Evolutionary conservation across 2,113 vertebrate genomes (phyloP).

Genomic region (Colistium nudipinnis): DNA sequence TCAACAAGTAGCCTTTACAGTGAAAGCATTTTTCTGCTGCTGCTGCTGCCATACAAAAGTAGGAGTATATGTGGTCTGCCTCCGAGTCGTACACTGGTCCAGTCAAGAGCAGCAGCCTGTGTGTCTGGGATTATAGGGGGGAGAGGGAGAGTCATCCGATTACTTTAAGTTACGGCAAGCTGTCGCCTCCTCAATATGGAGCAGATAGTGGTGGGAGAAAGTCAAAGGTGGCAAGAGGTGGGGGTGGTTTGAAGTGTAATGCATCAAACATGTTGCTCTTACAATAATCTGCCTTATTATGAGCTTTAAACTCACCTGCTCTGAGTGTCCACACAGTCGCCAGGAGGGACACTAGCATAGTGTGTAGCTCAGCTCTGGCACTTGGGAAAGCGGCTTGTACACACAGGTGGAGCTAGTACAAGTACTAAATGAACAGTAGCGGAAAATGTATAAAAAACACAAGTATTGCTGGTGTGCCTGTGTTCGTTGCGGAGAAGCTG

Average conservation of each 20-base stretch:
- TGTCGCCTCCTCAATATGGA: conserved; percentile 54
- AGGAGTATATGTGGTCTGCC: not conserved
- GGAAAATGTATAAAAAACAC: too few relatives aligned
- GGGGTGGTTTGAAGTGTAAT: not conserved
- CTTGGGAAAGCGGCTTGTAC: conserved; percentile 20
- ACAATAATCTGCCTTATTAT: not conserved
- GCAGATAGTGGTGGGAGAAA: conserved; percentile 57
- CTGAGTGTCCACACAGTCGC: not conserved
- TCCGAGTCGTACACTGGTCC: conserved; percentile 32
- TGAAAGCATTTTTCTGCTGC: not conserved
- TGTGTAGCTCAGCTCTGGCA: conserved; percentile 12
- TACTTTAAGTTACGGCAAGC: conserved; percentile 74
- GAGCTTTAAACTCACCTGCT: not conserved
- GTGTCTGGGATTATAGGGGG: conserved; percentile 69
- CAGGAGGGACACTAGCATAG: not conserved
- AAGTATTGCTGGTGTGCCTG: not conserved
- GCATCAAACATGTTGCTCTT: not conserved
- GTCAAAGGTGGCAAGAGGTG: conserved; percentile 63
- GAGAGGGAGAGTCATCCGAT: conserved; percentile 75
- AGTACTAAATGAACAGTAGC: conserved; percentile 13
- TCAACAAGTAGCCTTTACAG: conserved; percentile 58
- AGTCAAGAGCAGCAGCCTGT: conserved; percentile 60
- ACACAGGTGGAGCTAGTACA: conserved; percentile 13
- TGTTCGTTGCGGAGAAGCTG: conserved; percentile 13
- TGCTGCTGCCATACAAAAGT: not conserved